These are phyloP conservation scores for Conomelus anceps DNA, from an alignment of 2,888 invertebrate genomes.

Conservation along the genomic window DNA sequence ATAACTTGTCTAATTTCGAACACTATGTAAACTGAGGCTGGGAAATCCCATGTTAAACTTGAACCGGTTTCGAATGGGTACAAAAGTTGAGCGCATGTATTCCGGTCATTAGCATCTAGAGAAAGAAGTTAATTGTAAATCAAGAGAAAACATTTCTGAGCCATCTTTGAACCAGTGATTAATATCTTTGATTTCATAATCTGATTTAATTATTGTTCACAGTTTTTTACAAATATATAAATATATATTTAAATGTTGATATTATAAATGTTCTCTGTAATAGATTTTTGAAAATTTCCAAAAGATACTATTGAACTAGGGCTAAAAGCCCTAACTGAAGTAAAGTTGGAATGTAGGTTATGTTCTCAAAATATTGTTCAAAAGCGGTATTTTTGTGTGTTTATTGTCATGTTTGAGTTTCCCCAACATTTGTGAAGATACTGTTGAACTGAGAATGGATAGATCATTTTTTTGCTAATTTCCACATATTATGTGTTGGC, in stretches of 20 bases:
- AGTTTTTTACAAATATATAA: neutral
- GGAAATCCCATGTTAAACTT: neutral
- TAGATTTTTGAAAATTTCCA: too few relatives aligned
- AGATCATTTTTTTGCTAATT: too few relatives aligned
- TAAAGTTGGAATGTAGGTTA: too few relatives aligned
- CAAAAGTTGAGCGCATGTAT: neutral
- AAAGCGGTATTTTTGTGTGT: too few relatives aligned
- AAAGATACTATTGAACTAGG: too few relatives aligned
- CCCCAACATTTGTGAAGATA: too few relatives aligned
- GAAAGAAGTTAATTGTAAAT: neutral
- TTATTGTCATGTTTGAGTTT: too few relatives aligned
- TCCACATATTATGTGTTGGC: too few relatives aligned
- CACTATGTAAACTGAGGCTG: neutral
- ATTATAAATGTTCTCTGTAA: too few relatives aligned
- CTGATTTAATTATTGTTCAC: neutral
- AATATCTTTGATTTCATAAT: neutral
- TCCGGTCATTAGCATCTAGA: neutral
- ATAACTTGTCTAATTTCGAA: neutral
- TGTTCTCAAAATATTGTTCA: too few relatives aligned
- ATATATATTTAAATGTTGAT: neutral
- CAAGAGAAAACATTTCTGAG: neutral
- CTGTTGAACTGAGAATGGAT: too few relatives aligned
- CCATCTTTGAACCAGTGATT: neutral
- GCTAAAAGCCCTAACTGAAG: too few relatives aligned
- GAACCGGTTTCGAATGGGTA: neutral